Conservation (phyloP, 1,140 invertebrate species). For the Copidosoma floridanum region DNA sequence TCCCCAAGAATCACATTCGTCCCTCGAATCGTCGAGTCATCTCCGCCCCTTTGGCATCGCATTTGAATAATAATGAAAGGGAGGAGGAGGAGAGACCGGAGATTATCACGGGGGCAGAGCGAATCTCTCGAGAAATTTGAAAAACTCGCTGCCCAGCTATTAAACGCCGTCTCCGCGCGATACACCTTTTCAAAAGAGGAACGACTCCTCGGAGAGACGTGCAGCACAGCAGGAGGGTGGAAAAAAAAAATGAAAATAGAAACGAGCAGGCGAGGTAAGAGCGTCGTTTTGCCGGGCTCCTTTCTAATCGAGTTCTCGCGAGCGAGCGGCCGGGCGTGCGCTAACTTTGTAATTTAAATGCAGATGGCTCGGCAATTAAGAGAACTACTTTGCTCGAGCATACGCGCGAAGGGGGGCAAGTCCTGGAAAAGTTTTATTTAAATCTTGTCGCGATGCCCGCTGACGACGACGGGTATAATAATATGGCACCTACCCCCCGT, state of each 20-base stretch:
- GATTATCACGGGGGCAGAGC: neutral
- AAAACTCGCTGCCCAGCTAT: constrained; percentile 17
- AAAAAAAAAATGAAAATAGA: neutral
- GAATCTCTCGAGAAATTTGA: constrained; percentile 23
- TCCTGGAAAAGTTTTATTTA: constrained; percentile 24
- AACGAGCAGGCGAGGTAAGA: neutral
- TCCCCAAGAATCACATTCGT: too few relatives aligned
- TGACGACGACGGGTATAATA: too few relatives aligned
- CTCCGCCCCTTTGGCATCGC: too few relatives aligned
- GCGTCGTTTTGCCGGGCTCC: neutral
- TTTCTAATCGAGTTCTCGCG: constrained; percentile 25
- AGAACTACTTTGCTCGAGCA: constrained; percentile 27
- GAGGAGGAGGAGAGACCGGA: neutral
- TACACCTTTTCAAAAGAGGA: constrained; percentile 27
- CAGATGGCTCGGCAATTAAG: constrained; percentile 31
- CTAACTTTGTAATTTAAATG: constrained; percentile 31
- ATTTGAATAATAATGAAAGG: too few relatives aligned
- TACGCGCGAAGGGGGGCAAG: neutral
- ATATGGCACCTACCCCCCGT: too few relatives aligned
- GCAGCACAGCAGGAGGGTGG: neutral
- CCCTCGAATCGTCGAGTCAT: too few relatives aligned
- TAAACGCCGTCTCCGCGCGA: constrained; percentile 8
- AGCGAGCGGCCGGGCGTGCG: constrained; percentile 5
- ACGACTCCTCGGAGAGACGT: constrained; percentile 17
- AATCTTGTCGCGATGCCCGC: neutral